Conservation (phyloP, 2,113 vertebrate species). For the Pitta sordida region DNA sequence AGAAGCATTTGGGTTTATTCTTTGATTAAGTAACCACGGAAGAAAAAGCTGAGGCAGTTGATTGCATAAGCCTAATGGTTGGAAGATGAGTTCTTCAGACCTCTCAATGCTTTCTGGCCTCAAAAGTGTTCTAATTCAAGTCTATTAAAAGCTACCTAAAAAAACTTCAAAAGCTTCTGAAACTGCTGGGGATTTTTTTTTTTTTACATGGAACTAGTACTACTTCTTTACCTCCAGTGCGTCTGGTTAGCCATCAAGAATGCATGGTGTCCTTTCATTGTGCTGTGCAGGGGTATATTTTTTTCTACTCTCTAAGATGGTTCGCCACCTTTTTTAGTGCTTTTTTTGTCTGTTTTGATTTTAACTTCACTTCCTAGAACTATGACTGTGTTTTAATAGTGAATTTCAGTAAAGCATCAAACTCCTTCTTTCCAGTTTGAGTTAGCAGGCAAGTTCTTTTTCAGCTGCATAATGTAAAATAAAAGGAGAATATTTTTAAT, state of each 20-base stretch:
- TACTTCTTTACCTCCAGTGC: background rate
- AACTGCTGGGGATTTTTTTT: background rate
- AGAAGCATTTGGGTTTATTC: conserved; percentile 30
- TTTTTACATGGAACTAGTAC: background rate
- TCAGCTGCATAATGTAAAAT: background rate
- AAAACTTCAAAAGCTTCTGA: conserved; percentile 8
- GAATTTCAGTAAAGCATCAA: background rate
- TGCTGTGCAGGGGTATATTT: background rate
- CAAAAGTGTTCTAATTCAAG: background rate
- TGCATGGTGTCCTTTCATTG: background rate
- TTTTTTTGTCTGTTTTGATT: background rate
- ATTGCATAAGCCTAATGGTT: conserved; percentile 37
- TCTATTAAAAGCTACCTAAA: conserved; percentile 8
- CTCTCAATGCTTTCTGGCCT: background rate
- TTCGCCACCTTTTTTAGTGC: background rate
- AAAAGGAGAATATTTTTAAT: background rate
- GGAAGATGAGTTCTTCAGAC: conserved; percentile 21
- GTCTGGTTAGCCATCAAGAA: background rate
- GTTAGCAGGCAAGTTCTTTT: background rate
- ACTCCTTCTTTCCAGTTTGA: background rate
- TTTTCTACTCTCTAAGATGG: background rate
- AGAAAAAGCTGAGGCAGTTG: background rate
- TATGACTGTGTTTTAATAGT: background rate
- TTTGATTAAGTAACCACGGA: conserved; percentile 15
- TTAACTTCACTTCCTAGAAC: background rate